phyloP scores from a whole-genome alignment of 2,888 invertebrate genomes.

The Brachynemurus nebulosus region DNA sequence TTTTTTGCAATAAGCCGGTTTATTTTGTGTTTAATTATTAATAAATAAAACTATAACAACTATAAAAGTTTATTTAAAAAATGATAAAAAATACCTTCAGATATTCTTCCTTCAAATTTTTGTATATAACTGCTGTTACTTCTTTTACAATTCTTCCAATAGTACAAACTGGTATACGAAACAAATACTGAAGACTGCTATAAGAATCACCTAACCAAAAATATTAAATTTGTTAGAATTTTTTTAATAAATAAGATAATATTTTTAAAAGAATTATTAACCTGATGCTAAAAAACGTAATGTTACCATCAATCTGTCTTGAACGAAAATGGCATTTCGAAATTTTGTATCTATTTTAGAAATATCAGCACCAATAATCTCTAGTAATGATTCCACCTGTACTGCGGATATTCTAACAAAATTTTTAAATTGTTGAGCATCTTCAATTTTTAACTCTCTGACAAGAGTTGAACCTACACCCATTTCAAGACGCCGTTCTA shows the following conservation, averaged over 20 bases:
- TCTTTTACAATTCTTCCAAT: slow-evolving; percentile 10
- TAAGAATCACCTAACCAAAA: slow-evolving; percentile 6
- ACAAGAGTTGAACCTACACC: not conserved
- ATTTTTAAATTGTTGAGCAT: not conserved
- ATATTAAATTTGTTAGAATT: not conserved
- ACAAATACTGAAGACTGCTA: slow-evolving; percentile 9
- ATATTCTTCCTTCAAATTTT: slow-evolving; percentile 8
- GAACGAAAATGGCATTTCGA: not conserved
- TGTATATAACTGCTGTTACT: slow-evolving; percentile 8
- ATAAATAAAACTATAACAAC: too few relatives aligned
- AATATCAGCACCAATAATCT: not conserved
- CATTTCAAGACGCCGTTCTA: not conserved
- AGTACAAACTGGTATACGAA: slow-evolving; percentile 8
- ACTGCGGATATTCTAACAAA: not conserved
- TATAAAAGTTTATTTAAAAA: too few relatives aligned
- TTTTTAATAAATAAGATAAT: not conserved
- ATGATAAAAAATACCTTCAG: slow-evolving; percentile 10
- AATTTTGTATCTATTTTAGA: not conserved
- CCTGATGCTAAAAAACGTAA: not conserved
- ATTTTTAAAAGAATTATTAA: not conserved
- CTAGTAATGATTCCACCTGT: too few relatives aligned
- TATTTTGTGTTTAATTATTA: too few relatives aligned
- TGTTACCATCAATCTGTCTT: not conserved
- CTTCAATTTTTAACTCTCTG: not conserved
- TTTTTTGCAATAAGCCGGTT: not conserved